Evolutionary conservation across 2,888 invertebrate genomes (phyloP).

Genomic region (Aplocera efformata): DNA sequence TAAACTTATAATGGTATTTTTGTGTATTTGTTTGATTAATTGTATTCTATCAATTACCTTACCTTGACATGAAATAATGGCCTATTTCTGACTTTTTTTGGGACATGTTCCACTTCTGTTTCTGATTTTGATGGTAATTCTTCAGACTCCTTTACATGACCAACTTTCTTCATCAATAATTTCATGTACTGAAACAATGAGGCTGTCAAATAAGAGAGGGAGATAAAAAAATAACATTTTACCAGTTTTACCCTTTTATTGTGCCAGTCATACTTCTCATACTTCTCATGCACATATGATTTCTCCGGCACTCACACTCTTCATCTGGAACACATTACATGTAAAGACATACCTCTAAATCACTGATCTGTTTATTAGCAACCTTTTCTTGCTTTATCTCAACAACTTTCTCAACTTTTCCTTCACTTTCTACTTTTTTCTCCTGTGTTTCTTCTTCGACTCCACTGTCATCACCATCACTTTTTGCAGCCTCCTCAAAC

Average conservation of each 20-base stretch:
- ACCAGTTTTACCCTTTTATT: no score
- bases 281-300: no score
- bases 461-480: constrained; percentile 56
- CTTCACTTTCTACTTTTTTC: constrained; percentile 19
- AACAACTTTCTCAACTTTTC: constrained; percentile 29
- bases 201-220: not conserved
- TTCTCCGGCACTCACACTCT: no score
- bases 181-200: constrained; percentile 84
- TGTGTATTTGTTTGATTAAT: no score
- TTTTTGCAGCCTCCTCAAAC: constrained; percentile 50
- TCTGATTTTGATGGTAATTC: constrained; percentile 36
- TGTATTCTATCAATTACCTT: no score
- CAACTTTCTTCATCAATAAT: constrained; percentile 80
- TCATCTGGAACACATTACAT: no score
- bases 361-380: constrained; percentile 87
- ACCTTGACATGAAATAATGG: constrained; percentile 70
- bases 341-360: constrained; percentile 82
- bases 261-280: no score
- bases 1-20: no score
- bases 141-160: constrained; percentile 30
- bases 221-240: not conserved
- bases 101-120: constrained; percentile 33
- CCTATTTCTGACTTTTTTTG: constrained; percentile 67
- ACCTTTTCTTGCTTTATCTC: constrained; percentile 75
- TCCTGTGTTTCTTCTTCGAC: constrained; percentile 46